Evolutionary conservation across 2,797 vertebrate genomes (phyloP), one percentile per base, ranked within the genome.

Genomic region (Buphagus erythrorhynchus): DNA sequence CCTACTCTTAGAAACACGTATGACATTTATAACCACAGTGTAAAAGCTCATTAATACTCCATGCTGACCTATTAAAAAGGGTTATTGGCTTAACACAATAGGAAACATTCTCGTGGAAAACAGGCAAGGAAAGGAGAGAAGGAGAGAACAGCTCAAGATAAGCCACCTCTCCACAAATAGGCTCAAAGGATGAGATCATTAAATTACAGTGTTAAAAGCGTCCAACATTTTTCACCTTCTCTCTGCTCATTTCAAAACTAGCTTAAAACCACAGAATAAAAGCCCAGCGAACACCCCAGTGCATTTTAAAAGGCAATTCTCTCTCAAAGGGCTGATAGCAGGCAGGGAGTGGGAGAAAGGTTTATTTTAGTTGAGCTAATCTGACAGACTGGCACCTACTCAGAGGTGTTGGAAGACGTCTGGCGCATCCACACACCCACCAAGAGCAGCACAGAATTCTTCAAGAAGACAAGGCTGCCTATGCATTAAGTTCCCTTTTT

Each of bases 361-460:
- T 94, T 93, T 97, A 93, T 95, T 97, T 95, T 84, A 88, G 90
- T 22, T 86, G 88, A 95, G 94, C 66, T 96, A 71, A 90, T 90
- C 90, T 96, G 90, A 94, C 90, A 95, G 91, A 91, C 93, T 95
- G 93, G 94, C 96, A 95, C 90, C 90, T 93, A 88, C 93, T 95
- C 68, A 61, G 79, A 96, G 94, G 94, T 95, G 95, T 90, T 38
- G 20, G 82, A 77, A 91, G 82, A 83, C 40, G 95, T 91, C 96
- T 94, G 90, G 93, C 79, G 6, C 83, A 36, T 95, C 85, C 95
- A 90, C 38, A 8, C 65, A 94, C 82, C 82, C 89, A 93, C 55
- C 57, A 71, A 77, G 65, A 90, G 80, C 55, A 77, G 82, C 91
- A 65, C 42, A 31, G 74, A 82, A 95, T 65, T 77, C 69, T 93